Evolutionary conservation across 1,140 invertebrate species (phyloP).

Genomic region (Coboldia fuscipes): DNA sequence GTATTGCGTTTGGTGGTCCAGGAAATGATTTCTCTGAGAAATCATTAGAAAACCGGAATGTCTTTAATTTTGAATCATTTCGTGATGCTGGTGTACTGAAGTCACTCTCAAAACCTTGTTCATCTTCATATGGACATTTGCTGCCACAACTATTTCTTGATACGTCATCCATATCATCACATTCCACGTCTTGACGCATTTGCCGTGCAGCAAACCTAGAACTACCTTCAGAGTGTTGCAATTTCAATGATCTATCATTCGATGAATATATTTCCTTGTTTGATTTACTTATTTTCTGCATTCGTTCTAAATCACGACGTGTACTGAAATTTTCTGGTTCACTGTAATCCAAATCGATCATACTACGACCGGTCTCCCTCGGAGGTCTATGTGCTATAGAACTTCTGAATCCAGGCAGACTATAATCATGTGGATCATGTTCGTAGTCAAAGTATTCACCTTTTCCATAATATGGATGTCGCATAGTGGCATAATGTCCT

Average conservation of each 20-base stretch:
- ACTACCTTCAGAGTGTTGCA: too few relatives aligned
- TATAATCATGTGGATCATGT: background rate
- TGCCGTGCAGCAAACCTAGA: too few relatives aligned
- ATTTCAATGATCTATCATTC: too few relatives aligned
- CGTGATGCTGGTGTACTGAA: conserved; percentile 18
- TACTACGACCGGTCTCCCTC: background rate
- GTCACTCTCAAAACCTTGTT: conserved; percentile 19
- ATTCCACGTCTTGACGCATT: too few relatives aligned
- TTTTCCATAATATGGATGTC: background rate
- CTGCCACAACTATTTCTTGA: too few relatives aligned
- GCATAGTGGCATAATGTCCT: conserved; percentile 3
- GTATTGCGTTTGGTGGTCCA: conserved; percentile 8
- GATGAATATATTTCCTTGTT: too few relatives aligned
- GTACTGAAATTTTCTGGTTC: background rate
- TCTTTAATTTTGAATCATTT: conserved; percentile 3
- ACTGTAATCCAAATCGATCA: background rate
- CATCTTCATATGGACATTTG: conserved; percentile 19
- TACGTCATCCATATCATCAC: too few relatives aligned
- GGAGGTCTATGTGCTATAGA: background rate
- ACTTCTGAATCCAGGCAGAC: background rate
- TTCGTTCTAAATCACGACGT: background rate
- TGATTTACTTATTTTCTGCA: background rate
- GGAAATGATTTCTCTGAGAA: conserved; percentile 26
- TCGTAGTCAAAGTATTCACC: conserved; percentile 1
- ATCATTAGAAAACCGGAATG: conserved; percentile 30